A percentile compares a stretch with the other conserved stretches of the same genome.
These are phyloP conservation scores for Xylocampa areola DNA, from an alignment of 2,888 invertebrate species.

Conservation along the genomic window DNA sequence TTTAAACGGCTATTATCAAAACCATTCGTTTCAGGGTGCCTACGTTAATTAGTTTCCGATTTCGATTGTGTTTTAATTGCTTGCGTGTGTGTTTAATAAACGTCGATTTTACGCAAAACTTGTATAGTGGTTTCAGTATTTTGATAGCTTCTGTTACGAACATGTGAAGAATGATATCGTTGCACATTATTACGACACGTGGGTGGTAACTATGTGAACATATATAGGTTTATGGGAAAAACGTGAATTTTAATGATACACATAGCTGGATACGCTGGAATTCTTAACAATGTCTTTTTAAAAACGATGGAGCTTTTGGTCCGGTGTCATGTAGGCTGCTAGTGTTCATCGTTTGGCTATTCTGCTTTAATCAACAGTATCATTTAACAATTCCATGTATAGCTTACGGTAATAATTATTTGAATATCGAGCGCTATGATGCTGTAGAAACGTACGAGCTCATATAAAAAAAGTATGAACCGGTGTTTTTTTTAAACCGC, in stretches of 20 bases:
- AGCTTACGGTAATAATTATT: constrained; percentile 58
- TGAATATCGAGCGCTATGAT: constrained; percentile 36
- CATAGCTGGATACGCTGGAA: constrained; percentile 2
- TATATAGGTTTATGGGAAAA: constrained; percentile 54
- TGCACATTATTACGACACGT: constrained; percentile 50
- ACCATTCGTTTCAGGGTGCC: constrained; percentile 52
- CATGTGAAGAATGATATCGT: constrained; percentile 51
- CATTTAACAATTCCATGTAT: constrained; percentile 71
- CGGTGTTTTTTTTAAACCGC: constrained; percentile 19
- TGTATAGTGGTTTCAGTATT: constrained; percentile 52
- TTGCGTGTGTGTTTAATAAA: constrained; percentile 63
- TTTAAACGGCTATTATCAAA: constrained; percentile 54
- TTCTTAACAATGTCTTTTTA: constrained; percentile 4
- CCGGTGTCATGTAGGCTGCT: constrained; percentile 8
- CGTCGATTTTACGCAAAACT: constrained; percentile 65
- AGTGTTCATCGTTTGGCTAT: constrained; percentile 52
- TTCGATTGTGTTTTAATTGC: constrained; percentile 68
- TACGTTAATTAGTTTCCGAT: constrained; percentile 66
- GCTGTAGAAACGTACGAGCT: constrained; percentile 22
- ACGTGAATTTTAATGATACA: constrained; percentile 52
- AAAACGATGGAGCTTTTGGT: constrained; percentile 3
- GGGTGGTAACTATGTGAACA: constrained; percentile 48
- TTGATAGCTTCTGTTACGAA: constrained; percentile 49
- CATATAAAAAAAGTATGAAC: constrained; percentile 13
- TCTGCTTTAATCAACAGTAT: constrained; percentile 70